A percentile compares a stretch with the other conserved stretches of the same genome.
Conservation (phyloP, 2,797 vertebrate species). For the Ceyx erithaca region DNA sequence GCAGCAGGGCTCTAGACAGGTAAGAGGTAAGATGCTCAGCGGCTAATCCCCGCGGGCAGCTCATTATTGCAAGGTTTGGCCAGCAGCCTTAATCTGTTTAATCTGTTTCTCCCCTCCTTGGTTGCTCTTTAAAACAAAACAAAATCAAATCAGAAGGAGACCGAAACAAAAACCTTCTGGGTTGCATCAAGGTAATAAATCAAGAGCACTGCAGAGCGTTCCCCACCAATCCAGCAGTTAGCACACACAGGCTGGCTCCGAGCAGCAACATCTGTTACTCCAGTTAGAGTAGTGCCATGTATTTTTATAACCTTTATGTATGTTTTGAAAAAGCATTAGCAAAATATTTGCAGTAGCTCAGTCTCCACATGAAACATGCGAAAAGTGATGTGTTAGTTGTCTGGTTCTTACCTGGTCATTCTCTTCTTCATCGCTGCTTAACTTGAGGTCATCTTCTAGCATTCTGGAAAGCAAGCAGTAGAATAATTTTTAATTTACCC, state of each 20-base stretch:
- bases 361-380: slow-evolving; percentile 62
- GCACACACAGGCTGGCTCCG: slow-evolving; percentile 44
- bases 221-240: slow-evolving; percentile 70
- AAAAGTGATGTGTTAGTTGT: background rate
- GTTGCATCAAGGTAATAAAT: slow-evolving; percentile 75
- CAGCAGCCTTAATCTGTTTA: slow-evolving; percentile 44
- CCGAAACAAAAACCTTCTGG: slow-evolving; percentile 61
- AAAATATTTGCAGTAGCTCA: slow-evolving; percentile 61
- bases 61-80: background rate
- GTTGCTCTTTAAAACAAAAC: slow-evolving; percentile 22
- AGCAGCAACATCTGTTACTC: slow-evolving; percentile 77
- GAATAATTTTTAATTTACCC: background rate
- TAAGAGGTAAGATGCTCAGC: background rate
- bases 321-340: slow-evolving; percentile 55
- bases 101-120: slow-evolving; percentile 42
- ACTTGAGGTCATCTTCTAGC: slow-evolving; percentile 86
- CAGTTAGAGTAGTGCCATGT: slow-evolving; percentile 48
- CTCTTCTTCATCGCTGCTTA: slow-evolving; percentile 85
- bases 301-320: slow-evolving; percentile 71
- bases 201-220: slow-evolving; percentile 62
- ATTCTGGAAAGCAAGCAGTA: slow-evolving; percentile 76
- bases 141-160: slow-evolving; percentile 39
- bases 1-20: background rate
- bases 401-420: slow-evolving; percentile 79
- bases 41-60: background rate